Conservation (phyloP, 2,113 vertebrate genomes). For the Hymenochirus boettgeri region DNA sequence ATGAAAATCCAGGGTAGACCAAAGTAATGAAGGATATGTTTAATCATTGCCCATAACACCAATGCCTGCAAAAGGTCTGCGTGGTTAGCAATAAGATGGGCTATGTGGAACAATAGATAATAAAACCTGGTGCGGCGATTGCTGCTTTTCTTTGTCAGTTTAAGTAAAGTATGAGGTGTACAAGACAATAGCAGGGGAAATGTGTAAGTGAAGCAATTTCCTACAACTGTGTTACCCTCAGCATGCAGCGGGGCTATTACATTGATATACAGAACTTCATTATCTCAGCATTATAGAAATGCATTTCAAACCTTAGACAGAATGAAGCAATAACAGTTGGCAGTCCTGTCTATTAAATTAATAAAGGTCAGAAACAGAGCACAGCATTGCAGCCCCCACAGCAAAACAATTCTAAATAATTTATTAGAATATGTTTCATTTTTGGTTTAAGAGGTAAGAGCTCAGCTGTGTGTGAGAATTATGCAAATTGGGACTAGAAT, state of each 20-base stretch:
- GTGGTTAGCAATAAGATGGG: background rate
- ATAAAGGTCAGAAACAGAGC: slow-evolving; percentile 1
- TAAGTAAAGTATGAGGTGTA: background rate
- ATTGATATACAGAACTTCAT: background rate
- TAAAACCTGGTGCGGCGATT: slow-evolving; percentile 5
- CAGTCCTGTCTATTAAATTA: background rate
- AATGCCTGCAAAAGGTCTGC: background rate
- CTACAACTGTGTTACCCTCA: too few relatives aligned
- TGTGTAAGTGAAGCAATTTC: background rate
- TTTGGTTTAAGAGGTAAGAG: background rate
- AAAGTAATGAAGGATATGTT: background rate
- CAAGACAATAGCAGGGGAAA: background rate
- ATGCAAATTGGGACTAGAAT: too few relatives aligned
- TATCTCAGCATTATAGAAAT: background rate
- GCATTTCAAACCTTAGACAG: background rate
- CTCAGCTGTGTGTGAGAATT: background rate
- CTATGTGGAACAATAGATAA: slow-evolving; percentile 26
- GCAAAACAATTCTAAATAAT: background rate
- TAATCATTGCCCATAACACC: background rate
- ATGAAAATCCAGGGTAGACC: too few relatives aligned
- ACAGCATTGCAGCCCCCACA: background rate
- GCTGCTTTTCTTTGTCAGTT: slow-evolving; percentile 14
- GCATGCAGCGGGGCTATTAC: background rate
- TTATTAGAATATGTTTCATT: background rate
- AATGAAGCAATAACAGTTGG: background rate